These are phyloP conservation scores for Hepsetus odoe DNA, from an alignment of 2,113 vertebrate species.

Conservation along the genomic window DNA sequence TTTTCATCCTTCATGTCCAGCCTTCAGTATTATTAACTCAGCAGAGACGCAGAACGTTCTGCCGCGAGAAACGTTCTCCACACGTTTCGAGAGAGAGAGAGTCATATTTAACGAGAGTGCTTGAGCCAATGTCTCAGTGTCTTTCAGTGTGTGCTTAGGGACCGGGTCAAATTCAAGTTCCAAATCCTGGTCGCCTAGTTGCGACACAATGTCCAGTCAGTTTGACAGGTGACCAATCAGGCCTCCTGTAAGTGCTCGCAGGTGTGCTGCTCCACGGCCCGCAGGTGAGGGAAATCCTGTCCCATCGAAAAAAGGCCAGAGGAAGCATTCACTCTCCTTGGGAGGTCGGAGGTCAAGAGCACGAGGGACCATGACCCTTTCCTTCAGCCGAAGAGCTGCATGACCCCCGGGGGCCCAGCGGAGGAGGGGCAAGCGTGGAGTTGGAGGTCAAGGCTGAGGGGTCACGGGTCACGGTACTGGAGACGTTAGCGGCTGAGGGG, in stretches of 20 bases:
- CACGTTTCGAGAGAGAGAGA: slow-evolving; percentile 17
- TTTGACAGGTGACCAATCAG: slow-evolving; percentile 7
- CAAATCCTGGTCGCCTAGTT: slow-evolving; percentile 27
- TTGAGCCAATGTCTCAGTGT: slow-evolving; percentile 13
- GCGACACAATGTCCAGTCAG: not conserved
- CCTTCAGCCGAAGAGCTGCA: slow-evolving; percentile 50
- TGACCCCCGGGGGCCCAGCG: slow-evolving; percentile 50
- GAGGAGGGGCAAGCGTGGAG: slow-evolving; percentile 37
- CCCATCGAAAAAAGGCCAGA: slow-evolving; percentile 34
- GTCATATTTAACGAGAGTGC: not conserved
- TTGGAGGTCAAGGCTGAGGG: slow-evolving; percentile 58
- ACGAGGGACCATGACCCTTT: slow-evolving; percentile 46
- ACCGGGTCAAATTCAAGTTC: slow-evolving; percentile 13
- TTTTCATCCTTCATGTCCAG: slow-evolving; percentile 44
- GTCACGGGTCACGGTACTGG: slow-evolving; percentile 49
- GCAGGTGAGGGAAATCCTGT: slow-evolving; percentile 51
- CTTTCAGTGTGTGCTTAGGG: slow-evolving; percentile 31
- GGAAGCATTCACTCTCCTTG: slow-evolving; percentile 32
- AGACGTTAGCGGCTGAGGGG: slow-evolving; percentile 82
- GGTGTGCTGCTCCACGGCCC: slow-evolving; percentile 10
- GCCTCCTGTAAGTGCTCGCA: slow-evolving; percentile 37
- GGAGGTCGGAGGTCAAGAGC: slow-evolving; percentile 51
- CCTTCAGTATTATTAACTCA: slow-evolving; percentile 18
- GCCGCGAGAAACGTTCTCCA: slow-evolving; percentile 24
- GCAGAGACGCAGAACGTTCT: slow-evolving; percentile 16